Percentiles rank a stretch among this genome's conserved stretches.
Evolutionary conservation across 2,113 vertebrate genomes (phyloP).

Genomic region (Thamnophis sirtalis): DNA sequence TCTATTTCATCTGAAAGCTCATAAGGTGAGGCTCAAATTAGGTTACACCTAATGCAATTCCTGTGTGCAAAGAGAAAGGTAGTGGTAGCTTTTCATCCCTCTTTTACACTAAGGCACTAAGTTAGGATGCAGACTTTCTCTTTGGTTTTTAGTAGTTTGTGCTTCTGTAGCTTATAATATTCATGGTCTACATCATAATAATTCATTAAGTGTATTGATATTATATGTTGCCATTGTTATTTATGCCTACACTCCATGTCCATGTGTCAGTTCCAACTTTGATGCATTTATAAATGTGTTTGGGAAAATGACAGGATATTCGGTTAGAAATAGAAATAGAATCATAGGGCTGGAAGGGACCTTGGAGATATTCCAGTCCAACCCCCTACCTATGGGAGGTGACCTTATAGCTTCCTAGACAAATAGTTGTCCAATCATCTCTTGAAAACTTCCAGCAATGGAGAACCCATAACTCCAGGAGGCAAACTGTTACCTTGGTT

Average conservation of each 20-base stretch:
- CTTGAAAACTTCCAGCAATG: neutral
- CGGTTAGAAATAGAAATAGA: neutral
- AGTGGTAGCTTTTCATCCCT: neutral
- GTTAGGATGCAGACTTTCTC: neutral
- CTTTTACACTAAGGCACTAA: neutral
- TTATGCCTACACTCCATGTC: neutral
- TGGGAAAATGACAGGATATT: neutral
- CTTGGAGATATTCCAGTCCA: neutral
- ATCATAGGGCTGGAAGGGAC: neutral
- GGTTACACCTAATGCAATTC: neutral
- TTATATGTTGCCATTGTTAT: neutral
- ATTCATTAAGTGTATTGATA: neutral
- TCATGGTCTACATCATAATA: neutral
- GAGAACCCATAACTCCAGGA: neutral
- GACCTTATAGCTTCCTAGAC: neutral
- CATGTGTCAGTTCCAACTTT: neutral
- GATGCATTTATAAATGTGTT: neutral
- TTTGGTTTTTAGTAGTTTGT: neutral
- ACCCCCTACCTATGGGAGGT: neutral
- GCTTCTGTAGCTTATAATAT: neutral
- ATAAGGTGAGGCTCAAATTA: neutral
- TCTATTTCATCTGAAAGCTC: neutral
- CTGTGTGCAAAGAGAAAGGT: neutral
- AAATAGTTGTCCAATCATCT: neutral
- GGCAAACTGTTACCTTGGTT: too few relatives aligned